Evolutionary conservation across 2,797 vertebrate genomes (phyloP).

Genomic region (Adelosebastes latens): DNA sequence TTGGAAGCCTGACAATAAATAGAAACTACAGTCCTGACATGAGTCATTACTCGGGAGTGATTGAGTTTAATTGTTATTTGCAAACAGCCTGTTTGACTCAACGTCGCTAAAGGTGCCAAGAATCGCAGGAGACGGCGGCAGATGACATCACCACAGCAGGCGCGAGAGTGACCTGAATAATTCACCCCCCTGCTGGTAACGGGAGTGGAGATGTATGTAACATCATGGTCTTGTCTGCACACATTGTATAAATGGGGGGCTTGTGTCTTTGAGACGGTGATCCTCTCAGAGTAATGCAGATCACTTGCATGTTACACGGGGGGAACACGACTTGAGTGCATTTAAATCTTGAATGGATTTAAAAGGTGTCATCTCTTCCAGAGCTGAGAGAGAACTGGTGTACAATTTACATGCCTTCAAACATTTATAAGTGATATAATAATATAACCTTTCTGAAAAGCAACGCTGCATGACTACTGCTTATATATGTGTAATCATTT

Average conservation of each 20-base stretch:
- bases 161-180: conserved; percentile 44
- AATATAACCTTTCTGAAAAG: not conserved
- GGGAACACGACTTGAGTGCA: not conserved
- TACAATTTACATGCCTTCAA: not conserved
- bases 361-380: not conserved
- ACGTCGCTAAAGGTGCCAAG: conserved; percentile 10
- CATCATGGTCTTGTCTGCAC: conserved; percentile 23
- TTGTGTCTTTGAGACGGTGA: conserved; percentile 8
- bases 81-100: not conserved
- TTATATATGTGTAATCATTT: not conserved
- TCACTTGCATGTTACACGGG: not conserved
- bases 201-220: conserved; percentile 48
- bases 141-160: conserved; percentile 24
- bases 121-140: not conserved
- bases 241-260: not conserved
- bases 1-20: conserved; percentile 11
- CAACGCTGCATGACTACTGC: not conserved
- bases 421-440: not conserved
- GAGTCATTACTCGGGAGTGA: not conserved
- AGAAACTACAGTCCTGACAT: conserved; percentile 2
- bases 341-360: conserved; percentile 24
- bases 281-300: not conserved
- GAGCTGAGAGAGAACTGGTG: not conserved
- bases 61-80: not conserved
- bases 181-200: conserved; percentile 30